phyloP scores from a whole-genome alignment of 2,113 vertebrate species.

The Dinomys branickii region DNA sequence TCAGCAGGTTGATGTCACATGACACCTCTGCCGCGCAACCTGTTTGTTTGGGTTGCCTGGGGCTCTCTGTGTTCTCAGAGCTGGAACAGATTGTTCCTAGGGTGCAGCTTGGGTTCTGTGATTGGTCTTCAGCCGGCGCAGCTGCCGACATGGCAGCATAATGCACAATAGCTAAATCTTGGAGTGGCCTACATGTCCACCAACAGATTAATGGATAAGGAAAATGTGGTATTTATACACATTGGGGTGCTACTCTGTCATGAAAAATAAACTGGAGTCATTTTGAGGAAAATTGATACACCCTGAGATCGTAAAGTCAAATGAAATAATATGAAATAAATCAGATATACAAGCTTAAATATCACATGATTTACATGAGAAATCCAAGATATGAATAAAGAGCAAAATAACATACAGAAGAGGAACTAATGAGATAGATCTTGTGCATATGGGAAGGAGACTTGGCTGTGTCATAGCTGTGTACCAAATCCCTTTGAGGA shows the following conservation, averaged over 20 bases:
- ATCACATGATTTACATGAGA: not conserved
- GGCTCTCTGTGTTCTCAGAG: too few relatives aligned
- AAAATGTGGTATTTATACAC: not conserved
- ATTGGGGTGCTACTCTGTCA: not conserved
- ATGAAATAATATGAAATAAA: not conserved
- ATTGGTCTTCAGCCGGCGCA: too few relatives aligned
- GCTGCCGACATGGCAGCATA: not conserved
- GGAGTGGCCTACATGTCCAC: not conserved
- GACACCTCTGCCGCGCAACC: too few relatives aligned
- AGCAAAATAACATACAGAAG: not conserved
- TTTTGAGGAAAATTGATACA: not conserved
- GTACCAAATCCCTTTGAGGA: not conserved
- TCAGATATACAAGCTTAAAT: not conserved
- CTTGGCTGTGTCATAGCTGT: not conserved
- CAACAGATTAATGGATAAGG: not conserved
- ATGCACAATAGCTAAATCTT: not conserved
- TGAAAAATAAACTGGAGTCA: not conserved
- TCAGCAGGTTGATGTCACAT: too few relatives aligned
- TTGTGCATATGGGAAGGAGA: not conserved
- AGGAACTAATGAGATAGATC: not conserved
- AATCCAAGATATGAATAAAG: not conserved
- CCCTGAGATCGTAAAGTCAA: not conserved
- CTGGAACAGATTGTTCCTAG: too few relatives aligned
- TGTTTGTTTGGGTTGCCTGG: too few relatives aligned
- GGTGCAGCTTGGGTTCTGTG: too few relatives aligned